These are phyloP conservation scores for Protophormia terraenovae DNA, from an alignment of 2,888 invertebrate genomes.

Conservation along the genomic window DNA sequence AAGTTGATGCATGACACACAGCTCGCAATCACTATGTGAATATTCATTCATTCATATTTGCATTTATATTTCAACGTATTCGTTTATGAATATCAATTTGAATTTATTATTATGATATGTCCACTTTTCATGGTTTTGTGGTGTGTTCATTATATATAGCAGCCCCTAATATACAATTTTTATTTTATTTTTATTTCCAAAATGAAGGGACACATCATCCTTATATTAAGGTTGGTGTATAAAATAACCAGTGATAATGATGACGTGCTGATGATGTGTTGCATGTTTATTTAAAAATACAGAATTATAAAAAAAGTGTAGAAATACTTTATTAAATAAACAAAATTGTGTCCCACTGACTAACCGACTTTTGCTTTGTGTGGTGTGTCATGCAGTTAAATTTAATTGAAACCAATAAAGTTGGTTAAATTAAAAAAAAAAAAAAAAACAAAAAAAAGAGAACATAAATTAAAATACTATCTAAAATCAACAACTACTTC, in stretches of 20 bases:
- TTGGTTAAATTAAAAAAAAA: conserved; percentile 29
- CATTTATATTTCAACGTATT: background rate
- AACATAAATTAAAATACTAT: too few relatives aligned
- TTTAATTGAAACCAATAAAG: conserved; percentile 67
- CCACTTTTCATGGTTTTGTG: background rate
- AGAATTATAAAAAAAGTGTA: background rate
- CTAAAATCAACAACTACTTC: conserved; percentile 6
- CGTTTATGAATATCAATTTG: conserved; percentile 51
- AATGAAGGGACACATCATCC: too few relatives aligned
- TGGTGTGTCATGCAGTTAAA: conserved; percentile 51
- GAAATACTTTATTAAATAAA: conserved; percentile 39
- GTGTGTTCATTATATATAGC: background rate
- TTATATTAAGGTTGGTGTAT: background rate
- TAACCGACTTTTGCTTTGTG: conserved; percentile 3
- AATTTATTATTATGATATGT: conserved; percentile 39
- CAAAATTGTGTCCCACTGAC: conserved; percentile 1
- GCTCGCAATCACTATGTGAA: conserved; percentile 15
- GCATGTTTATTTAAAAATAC: conserved; percentile 43
- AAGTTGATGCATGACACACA: conserved; percentile 56
- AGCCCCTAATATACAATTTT: too few relatives aligned
- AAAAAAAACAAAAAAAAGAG: background rate
- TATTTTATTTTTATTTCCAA: background rate
- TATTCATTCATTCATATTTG: conserved; percentile 9
- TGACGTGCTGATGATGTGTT: conserved; percentile 53
- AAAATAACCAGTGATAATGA: conserved; percentile 1